These are phyloP conservation scores for Pangasius djambal DNA, from an alignment of 2,797 vertebrate genomes.

Conservation along the genomic window DNA sequence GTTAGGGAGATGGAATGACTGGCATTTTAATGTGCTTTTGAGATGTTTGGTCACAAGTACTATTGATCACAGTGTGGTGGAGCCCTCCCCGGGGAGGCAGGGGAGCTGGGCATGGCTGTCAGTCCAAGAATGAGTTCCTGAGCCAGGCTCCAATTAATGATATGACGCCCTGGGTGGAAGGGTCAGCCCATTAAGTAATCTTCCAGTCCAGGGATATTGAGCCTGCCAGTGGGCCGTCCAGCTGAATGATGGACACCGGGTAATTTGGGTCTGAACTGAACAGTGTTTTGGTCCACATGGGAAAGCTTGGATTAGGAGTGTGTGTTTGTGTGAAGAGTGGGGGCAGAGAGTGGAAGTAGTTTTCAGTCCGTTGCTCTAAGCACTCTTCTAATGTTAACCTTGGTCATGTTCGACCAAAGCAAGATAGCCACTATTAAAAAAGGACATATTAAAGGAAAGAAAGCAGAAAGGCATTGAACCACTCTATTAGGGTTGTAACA, in stretches of 20 bases:
- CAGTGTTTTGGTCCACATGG: conserved; percentile 46
- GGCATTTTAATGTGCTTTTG: conserved; percentile 85
- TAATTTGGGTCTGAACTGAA: conserved; percentile 52
- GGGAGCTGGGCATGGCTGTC: conserved; percentile 70
- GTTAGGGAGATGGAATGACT: conserved; percentile 75
- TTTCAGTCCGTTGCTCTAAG: neutral
- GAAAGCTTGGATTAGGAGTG: conserved; percentile 27
- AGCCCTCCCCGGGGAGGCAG: conserved; percentile 49
- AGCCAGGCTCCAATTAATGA: conserved; percentile 77
- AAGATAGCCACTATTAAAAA: neutral
- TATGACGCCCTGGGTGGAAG: conserved; percentile 72
- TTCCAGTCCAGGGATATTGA: conserved; percentile 71
- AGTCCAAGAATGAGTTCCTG: conserved; percentile 79
- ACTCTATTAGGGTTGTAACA: neutral
- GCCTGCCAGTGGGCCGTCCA: conserved; percentile 67
- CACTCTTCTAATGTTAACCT: neutral
- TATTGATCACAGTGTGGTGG: conserved; percentile 78
- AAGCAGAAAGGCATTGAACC: conserved; percentile 17
- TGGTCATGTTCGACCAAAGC: neutral
- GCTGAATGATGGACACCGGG: conserved; percentile 71
- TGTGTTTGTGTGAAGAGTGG: conserved; percentile 22
- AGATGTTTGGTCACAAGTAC: conserved; percentile 83
- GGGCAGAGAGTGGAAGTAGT: neutral
- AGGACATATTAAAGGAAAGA: neutral
- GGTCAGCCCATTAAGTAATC: conserved; percentile 80